Percentiles rank a stretch among this genome's conserved stretches.
Conservation (phyloP, 2,797 vertebrate species). For the Sebastes baramenuke region DNA sequence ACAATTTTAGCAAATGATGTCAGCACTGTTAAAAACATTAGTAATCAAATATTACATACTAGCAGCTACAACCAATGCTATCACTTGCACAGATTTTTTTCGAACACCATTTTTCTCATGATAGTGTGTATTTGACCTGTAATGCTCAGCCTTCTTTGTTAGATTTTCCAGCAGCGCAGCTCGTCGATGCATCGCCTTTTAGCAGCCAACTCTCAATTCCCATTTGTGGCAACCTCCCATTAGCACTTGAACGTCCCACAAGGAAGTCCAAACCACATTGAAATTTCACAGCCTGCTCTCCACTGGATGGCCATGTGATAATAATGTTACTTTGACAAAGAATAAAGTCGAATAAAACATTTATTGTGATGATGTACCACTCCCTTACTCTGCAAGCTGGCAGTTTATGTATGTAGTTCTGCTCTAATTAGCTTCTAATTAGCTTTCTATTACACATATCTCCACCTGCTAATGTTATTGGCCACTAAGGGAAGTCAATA, state of each 20-base stretch:
- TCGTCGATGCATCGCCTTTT: neutral
- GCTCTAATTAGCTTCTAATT: neutral
- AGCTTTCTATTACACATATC: neutral
- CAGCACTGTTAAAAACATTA: neutral
- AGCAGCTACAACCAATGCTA: too few relatives aligned
- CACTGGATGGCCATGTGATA: neutral
- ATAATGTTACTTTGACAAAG: neutral
- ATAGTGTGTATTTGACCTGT: neutral
- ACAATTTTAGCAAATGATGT: neutral
- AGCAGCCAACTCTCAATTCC: slow-evolving; percentile 28
- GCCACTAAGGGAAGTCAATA: slow-evolving; percentile 16
- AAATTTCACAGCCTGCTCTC: neutral
- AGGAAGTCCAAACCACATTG: slow-evolving; percentile 37
- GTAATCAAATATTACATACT: neutral
- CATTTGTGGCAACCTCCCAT: slow-evolving; percentile 21
- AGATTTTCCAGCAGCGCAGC: neutral
- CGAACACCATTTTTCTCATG: neutral
- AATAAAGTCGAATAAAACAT: neutral
- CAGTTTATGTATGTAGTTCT: neutral
- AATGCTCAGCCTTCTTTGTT: neutral
- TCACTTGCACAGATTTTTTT: too few relatives aligned
- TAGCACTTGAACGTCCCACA: slow-evolving; percentile 10
- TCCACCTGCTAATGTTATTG: slow-evolving; percentile 24
- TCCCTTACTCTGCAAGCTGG: neutral
- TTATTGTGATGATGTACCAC: neutral